Evolutionary conservation across 2,888 invertebrate species (phyloP), one percentile per base, ranked within the genome.

Genomic region (Tryphoninae sp.): DNA sequence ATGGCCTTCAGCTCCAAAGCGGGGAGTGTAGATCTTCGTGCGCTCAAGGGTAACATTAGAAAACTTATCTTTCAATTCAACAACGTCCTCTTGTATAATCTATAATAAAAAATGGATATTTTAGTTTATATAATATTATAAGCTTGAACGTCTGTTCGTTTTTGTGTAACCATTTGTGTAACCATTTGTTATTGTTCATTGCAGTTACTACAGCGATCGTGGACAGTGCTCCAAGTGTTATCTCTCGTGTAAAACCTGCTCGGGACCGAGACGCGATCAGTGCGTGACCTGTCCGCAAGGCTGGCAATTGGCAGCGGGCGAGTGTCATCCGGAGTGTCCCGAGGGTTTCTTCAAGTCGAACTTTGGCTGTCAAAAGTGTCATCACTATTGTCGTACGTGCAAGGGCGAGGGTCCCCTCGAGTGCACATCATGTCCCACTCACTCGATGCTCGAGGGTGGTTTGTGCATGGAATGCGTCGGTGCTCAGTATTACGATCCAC

Each of bases 371-470:
- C 96, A 96, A 84, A 96, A 96, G 91, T 98, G 98, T 92, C 97
- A 97, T 93, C 96, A 96, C 91, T 96, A 96, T 89, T 98, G 98
- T 92, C 95, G 95, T 84, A 96, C 96, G 86, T 98, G 98, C 91
- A 95, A 95, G 90, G 97, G 95, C 83, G 95, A 96, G 71, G 96
- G 96, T 0, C 96, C 96, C 0, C 92, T 96, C 68, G 94, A 95
- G 87, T 96, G 96, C 91, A 95, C 95, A 58, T 95, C 96, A 0
- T 96, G 96, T 85, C 95, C 95, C 0, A 92, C 94, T 0, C 95
- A 95, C 88, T 95, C 95, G 88, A 95, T 95, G 95, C 91, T 96
- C 9, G 95, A 96, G 85, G 95, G 95, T 80, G 95, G 95, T 4
- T 93, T 95, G 0, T 96, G 96, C 89, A 95, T 96, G 94, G 96